Conservation (phyloP, 2,888 invertebrate species). For the Arctia plantaginis region DNA sequence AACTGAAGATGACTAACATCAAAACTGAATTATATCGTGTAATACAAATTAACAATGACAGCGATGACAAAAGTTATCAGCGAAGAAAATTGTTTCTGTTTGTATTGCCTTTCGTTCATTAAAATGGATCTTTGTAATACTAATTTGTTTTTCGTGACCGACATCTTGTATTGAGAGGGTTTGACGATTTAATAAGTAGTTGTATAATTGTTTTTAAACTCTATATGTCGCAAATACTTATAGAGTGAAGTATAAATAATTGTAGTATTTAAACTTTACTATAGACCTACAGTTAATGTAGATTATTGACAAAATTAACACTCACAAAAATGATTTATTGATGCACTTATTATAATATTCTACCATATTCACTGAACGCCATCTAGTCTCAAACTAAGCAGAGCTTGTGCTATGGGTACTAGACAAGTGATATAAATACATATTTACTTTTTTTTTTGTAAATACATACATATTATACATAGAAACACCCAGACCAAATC, state of each 20-base stretch:
- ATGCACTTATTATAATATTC: too few species aligned
- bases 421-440: too few species aligned
- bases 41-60: slow-evolving; percentile 33
- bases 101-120: slow-evolving; percentile 12
- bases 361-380: too few species aligned
- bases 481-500: too few species aligned
- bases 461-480: too few species aligned
- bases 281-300: background rate
- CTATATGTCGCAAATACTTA: background rate
- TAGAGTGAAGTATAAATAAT: background rate
- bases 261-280: background rate
- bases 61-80: slow-evolving; percentile 15
- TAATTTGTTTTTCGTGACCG: background rate
- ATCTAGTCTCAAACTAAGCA: too few species aligned
- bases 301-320: too few species aligned
- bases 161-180: background rate
- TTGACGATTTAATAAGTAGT: background rate
- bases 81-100: slow-evolving; percentile 9
- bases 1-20: slow-evolving; percentile 30
- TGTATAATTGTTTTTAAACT: background rate
- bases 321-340: too few species aligned
- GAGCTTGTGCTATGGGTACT: too few species aligned
- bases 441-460: too few species aligned
- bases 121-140: background rate
- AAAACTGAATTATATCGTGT: slow-evolving; percentile 31